Evolutionary conservation across 2,797 vertebrate genomes (phyloP), one percentile per base, ranked within the genome.

Genomic region (Periparus ater): DNA sequence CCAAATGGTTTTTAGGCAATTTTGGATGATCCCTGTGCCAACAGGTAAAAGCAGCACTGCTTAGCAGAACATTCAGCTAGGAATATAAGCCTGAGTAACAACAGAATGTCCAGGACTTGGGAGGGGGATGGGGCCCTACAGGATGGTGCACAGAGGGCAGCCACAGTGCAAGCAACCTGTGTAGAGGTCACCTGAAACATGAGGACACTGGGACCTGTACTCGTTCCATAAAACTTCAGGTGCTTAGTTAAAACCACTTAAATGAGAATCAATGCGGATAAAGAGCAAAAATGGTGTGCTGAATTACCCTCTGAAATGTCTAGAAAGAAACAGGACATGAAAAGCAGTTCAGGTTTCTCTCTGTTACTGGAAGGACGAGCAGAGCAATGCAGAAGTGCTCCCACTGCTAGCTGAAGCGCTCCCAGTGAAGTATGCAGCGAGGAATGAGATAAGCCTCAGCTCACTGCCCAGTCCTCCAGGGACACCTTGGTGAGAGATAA

Each of bases 111-210:
- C 20, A 61, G 51, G 51, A 23, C 36, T 57, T 67, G 22, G 17
- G 11, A 48, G 7, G 14, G 16, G 16, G 7, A 54, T 0, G 0
- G 17, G 16, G 18, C 19, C 54, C 40, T 47, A 29, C 36, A 78
- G 38, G 13, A 29, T 10, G 13, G 23, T 38, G 15, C 13, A 6
- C 5, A 53, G 60, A 32, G 34, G 15, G 23, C 10, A 19, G 60
- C 4, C 9, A 45, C 45, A 62, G 11, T 4, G 4, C 32, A 40
- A 71, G 29, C 18, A 76, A 34, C 18, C 45, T 77, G 19, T 10
- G 26, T 18, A 68, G 29, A 60, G 4, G 9, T 47, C 38, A 48
- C 11, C 6, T 7, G 21, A 44, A 84, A 83, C 63, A 14, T 15
- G 11, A 88, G 13, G 27, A 54, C 19, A 4, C 30, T 48, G 17